Base-by-base conservation (phyloP, 1,140 invertebrate genomes). In the Leptopilina clavipes region DNA sequence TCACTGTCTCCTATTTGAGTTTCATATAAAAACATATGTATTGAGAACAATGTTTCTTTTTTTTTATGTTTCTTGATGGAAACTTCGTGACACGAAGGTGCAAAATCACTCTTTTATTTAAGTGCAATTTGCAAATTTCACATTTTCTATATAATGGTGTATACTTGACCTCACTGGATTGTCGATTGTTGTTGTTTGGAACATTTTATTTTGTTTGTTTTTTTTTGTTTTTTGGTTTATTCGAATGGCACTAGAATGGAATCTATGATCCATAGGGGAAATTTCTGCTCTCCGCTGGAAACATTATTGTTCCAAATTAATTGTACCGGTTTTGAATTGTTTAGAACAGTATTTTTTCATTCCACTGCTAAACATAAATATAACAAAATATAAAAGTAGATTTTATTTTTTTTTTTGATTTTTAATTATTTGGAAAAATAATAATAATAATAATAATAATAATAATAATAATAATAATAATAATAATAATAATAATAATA, bases 1-100 rank as follows among this genome's bases (percentile, higher is more conserved):
- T 89, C 86, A 80, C 84, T 87, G 48, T 79, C 85, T 82, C 87
- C 88, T 89, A 82, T 31, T 82, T 80, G 76, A 82, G 80, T 75
- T 77, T 78, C 59, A 78, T n/a, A 65, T 1, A 65, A 31, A 31
- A 22, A 19, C 5, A 31, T 10, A 17, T 43, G 72, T 19, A 54
- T 22, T 79, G 48, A 82, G 71, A 79, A 19, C 70, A 77, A 74
- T 31, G 25, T 31, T 31, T 31, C 5, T 31, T 31, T 31, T 31
- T 31, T 43, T 5, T 0, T 45, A 25, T 43, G 70, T 9, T 80
- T 45, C 45, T 18, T 72, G 52, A 48, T 80, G 75, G 76, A 75
- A 14, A 40, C 37, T 8, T 78, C 80, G 83, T 84, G 81, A 79
- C 84, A 83, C 82, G 80, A 84, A 82, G 82, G 81, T 78, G n/a